These are phyloP conservation scores for Okamejei kenojei DNA, from an alignment of 2,797 vertebrate genomes.

Conservation along the genomic window DNA sequence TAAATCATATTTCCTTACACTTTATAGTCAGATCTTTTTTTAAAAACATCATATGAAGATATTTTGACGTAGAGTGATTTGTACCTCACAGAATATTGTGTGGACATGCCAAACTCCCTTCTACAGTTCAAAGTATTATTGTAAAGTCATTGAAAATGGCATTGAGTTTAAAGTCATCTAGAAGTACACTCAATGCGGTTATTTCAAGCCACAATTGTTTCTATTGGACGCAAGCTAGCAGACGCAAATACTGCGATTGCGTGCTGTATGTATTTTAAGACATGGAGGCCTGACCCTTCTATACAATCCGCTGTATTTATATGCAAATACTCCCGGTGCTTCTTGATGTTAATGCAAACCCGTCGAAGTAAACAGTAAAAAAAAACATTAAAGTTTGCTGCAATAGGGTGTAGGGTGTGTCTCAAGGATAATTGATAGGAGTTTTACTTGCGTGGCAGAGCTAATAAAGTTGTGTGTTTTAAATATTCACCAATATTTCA, in stretches of 20 bases:
- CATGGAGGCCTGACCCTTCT: not conserved
- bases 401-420: not conserved
- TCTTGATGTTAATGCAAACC: not conserved
- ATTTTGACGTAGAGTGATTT: not conserved
- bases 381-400: not conserved
- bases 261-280: not conserved
- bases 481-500: not conserved
- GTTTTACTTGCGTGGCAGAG: not conserved
- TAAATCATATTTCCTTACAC: not conserved
- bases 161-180: not conserved
- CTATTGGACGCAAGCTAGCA: too few species aligned
- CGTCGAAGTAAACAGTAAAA: not conserved
- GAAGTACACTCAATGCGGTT: not conserved
- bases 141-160: not conserved
- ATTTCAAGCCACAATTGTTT: not conserved
- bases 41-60: too few species aligned
- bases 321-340: slow-evolving; percentile 5
- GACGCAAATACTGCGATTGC: not conserved
- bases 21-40: too few species aligned
- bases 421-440: not conserved
- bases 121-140: not conserved
- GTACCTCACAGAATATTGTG: not conserved
- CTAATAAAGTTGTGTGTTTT: slow-evolving; percentile 7
- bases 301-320: slow-evolving; percentile 15
- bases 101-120: not conserved